Conservation (phyloP, 2,888 invertebrate species). For the Neoaliturus tenellus region DNA sequence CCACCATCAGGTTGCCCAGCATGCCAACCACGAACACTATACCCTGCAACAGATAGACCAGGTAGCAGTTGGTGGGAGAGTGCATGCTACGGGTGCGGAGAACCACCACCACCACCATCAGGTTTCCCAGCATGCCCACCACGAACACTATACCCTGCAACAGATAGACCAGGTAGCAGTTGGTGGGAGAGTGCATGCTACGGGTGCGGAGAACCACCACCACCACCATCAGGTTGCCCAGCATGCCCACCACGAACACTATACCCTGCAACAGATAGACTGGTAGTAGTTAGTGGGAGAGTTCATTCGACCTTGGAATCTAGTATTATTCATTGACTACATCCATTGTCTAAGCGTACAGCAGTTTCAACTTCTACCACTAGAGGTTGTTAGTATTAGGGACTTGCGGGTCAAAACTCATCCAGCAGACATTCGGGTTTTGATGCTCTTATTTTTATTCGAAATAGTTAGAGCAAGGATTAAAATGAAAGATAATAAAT, state of each 20-base stretch:
- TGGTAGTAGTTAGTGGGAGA: neutral
- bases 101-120: slow-evolving; percentile 75
- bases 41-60: slow-evolving; percentile 73
- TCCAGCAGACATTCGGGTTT: too few species aligned
- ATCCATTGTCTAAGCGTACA: too few species aligned
- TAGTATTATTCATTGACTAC: too few species aligned
- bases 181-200: slow-evolving; percentile 77
- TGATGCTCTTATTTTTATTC: too few species aligned
- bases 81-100: slow-evolving; percentile 73
- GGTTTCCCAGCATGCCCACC: slow-evolving; percentile 76
- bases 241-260: slow-evolving; percentile 74
- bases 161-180: slow-evolving; percentile 77
- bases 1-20: slow-evolving; percentile 75
- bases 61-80: slow-evolving; percentile 79
- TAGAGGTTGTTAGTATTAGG: too few species aligned
- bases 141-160: slow-evolving; percentile 73
- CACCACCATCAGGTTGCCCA: slow-evolving; percentile 76
- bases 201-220: slow-evolving; percentile 73
- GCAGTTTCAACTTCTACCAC: too few species aligned
- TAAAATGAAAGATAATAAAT: too few species aligned
- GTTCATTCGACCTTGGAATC: too few species aligned
- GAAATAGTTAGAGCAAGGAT: too few species aligned
- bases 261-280: slow-evolving; percentile 69
- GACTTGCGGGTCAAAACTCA: too few species aligned
- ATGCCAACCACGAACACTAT: slow-evolving; percentile 75